Evolutionary conservation across 1,140 invertebrate genomes (phyloP), one percentile per base, ranked within the genome.

Genomic region (Euschistus heros): DNA sequence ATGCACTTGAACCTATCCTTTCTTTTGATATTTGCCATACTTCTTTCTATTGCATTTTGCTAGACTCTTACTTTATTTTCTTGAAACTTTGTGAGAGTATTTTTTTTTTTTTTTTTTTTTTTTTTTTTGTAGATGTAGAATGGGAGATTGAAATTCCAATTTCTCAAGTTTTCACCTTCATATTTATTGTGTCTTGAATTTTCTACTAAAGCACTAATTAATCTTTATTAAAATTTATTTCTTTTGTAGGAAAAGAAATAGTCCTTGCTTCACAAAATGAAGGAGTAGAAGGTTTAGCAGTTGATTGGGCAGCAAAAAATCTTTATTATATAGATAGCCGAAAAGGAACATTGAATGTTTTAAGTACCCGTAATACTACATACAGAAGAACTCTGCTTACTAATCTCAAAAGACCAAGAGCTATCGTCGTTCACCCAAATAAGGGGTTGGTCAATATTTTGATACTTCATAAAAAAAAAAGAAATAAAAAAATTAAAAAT

Each of bases 221-320:
- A n/a, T n/a, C 30, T 30, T 30, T 30, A 5, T 5, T 30, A 30
- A 30, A 30, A 3, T 37, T 37, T 37, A 42, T 33, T 65, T 37
- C 24, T 20, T 67, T 69, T 70, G n/a, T 70, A 80, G 79, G 87
- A 0, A 81, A 87, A 10, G 92, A 96, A 75, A 95, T 94, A 61
- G 92, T 97, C 0, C 73, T 98, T 20, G 92, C 94, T 13, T 95
- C 92, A 18, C 94, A 97, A 74, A 97, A 98, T 72, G 94, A 97
- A 78, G 93, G 93, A 0, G 94, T 99, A 0, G 95, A 98, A 80
- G 95, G 94, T 5, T 78, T 99, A 44, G 93, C 94, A 1, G 88
- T 97, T 0, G 97, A 99, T 74, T 98, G 95, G 96, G 89, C 90
- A 0, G 89, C 94, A 0, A 95, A 97, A 73, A 98, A 98, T 75